Conservation (phyloP, 2,888 invertebrate genomes). For the Sclerodermus sp. region DNA sequence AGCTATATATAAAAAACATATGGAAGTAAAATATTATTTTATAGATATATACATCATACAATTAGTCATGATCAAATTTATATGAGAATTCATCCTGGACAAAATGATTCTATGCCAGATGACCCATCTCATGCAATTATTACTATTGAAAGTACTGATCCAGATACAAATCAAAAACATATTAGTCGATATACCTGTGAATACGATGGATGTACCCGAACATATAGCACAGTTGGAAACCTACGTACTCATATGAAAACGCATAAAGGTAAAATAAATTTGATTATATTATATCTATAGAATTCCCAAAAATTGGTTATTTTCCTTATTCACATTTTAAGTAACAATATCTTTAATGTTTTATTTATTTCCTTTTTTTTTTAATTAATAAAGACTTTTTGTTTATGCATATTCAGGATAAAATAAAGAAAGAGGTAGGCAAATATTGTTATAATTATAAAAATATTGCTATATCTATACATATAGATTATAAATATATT, state of each 20-base stretch:
- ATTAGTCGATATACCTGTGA: constrained; percentile 81
- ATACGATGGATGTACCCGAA: constrained; percentile 83
- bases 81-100: constrained; percentile 72
- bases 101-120: constrained; percentile 65
- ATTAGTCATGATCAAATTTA: constrained; percentile 71
- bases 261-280: constrained; percentile 75
- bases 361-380: too few relatives aligned
- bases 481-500: not conserved
- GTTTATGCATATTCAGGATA: too few relatives aligned
- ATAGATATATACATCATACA: constrained; percentile 70
- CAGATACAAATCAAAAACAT: constrained; percentile 63
- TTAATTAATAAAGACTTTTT: too few relatives aligned
- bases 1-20: not conserved
- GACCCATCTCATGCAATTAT: constrained; percentile 71
- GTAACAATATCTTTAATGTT: too few relatives aligned
- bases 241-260: constrained; percentile 94
- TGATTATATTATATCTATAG: too few relatives aligned
- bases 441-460: too few relatives aligned
- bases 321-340: too few relatives aligned
- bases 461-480: not conserved
- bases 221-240: constrained; percentile 93
- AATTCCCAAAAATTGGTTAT: too few relatives aligned
- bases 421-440: too few relatives aligned
- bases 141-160: constrained; percentile 68
- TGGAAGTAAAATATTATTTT: constrained; percentile 4